A percentile compares a stretch with the other conserved stretches of the same genome.
phyloP scores from a whole-genome alignment of 2,888 invertebrate species.

The Punctoribates punctum region DNA sequence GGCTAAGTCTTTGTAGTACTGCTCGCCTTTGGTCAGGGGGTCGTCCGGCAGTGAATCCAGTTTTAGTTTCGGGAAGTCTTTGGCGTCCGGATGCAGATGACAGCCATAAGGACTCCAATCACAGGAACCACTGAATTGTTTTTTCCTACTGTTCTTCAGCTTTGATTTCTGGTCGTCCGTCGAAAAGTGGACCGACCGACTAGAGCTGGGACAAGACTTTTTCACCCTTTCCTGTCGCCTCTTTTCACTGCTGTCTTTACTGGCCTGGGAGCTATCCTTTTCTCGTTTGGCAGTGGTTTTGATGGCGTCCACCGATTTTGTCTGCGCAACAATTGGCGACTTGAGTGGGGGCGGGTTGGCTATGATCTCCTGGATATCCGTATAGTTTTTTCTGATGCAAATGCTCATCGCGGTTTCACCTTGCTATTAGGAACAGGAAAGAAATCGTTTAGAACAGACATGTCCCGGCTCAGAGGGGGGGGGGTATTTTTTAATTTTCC shows the following conservation, averaged over 20 bases:
- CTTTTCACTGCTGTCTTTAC: slow-evolving; percentile 57
- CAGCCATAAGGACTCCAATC: slow-evolving; percentile 70
- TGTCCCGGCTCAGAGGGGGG: too few species aligned
- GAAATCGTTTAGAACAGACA: too few species aligned
- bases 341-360: slow-evolving; percentile 56
- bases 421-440: too few species aligned
- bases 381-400: slow-evolving; percentile 76
- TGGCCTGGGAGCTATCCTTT: slow-evolving; percentile 46
- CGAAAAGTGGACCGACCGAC: slow-evolving; percentile 55
- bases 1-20: slow-evolving; percentile 88
- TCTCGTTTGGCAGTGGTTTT: slow-evolving; percentile 51
- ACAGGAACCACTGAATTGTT: slow-evolving; percentile 14
- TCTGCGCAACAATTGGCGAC: slow-evolving; percentile 48
- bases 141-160: neutral
- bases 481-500: too few species aligned
- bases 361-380: slow-evolving; percentile 76
- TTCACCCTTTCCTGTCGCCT: slow-evolving; percentile 48
- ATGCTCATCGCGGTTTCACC: slow-evolving; percentile 85
- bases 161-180: slow-evolving; percentile 44
- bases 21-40: slow-evolving; percentile 79
- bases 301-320: slow-evolving; percentile 51
- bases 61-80: slow-evolving; percentile 75
- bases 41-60: slow-evolving; percentile 79
- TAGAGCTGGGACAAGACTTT: neutral
- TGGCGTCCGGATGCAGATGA: slow-evolving; percentile 78